Evolutionary conservation across 2,113 vertebrate genomes (phyloP).

Genomic region (Ibidorhyncha struthersii): DNA sequence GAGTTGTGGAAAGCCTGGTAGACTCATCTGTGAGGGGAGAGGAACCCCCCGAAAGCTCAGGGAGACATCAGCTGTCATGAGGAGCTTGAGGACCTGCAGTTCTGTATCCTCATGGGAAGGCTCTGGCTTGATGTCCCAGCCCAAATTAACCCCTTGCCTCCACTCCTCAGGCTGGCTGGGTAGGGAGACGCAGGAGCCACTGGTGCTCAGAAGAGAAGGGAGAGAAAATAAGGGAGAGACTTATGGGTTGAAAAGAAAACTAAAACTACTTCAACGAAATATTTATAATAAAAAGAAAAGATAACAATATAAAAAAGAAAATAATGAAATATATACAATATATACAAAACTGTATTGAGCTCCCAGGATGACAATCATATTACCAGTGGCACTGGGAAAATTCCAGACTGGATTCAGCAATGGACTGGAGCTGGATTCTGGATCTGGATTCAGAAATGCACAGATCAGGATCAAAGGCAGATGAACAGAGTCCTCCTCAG

Average conservation of each 20-base stretch:
- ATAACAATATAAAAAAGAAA: neutral
- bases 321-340: neutral
- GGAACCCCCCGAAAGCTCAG: neutral
- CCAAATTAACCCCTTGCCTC: neutral
- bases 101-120: neutral
- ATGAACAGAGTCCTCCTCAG: neutral
- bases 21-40: neutral
- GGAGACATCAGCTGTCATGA: neutral
- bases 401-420: neutral
- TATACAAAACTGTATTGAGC: neutral
- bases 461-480: neutral
- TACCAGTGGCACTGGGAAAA: neutral
- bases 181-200: too few relatives aligned
- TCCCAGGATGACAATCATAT: neutral
- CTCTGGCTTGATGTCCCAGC: neutral
- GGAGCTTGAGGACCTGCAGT: neutral
- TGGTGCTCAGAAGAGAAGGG: neutral
- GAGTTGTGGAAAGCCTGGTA: neutral
- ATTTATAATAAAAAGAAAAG: neutral
- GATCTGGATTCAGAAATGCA: neutral
- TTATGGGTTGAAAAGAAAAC: neutral
- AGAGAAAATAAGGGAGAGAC: neutral
- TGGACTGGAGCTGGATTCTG: neutral
- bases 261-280: neutral
- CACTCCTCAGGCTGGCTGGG: too few relatives aligned